Percentiles rank a stretch among this genome's conserved stretches.
Conservation (phyloP, 1,140 invertebrate genomes). For the Drosophila saltans region DNA sequence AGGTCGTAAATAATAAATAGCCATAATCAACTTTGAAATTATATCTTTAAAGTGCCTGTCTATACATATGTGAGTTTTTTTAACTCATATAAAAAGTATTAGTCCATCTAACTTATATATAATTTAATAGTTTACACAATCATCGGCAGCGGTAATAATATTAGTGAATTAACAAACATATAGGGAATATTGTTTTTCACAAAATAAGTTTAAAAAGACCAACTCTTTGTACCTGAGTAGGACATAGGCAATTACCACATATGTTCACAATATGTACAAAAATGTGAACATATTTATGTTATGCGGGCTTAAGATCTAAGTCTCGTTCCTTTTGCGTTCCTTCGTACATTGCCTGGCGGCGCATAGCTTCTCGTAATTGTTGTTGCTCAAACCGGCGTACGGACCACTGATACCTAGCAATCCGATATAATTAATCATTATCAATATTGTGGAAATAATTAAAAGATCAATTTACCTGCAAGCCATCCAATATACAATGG, state of each 20-base stretch:
- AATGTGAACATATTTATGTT: slow-evolving; percentile 36
- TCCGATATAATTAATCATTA: slow-evolving; percentile 1
- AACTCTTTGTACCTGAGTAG: slow-evolving; percentile 6
- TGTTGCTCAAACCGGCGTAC: slow-evolving; percentile 83
- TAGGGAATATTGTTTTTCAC: not conserved
- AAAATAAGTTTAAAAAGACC: not conserved
- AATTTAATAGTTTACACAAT: slow-evolving; percentile 20
- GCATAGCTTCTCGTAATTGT: slow-evolving; percentile 80
- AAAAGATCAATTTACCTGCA: slow-evolving; percentile 79
- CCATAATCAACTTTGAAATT: no score
- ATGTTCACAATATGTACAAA: not conserved
- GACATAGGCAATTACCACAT: slow-evolving; percentile 6
- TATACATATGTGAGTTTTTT: not conserved
- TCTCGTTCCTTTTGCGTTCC: slow-evolving; percentile 77
- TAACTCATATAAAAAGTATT: not conserved
- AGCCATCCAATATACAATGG: slow-evolving; percentile 84
- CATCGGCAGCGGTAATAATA: not conserved
- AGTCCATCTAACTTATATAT: not conserved
- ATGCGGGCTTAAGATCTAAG: slow-evolving; percentile 71
- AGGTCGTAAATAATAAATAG: no score
- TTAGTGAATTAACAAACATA: not conserved
- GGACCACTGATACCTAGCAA: slow-evolving; percentile 83
- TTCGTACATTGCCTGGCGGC: slow-evolving; percentile 77
- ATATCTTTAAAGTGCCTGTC: not conserved
- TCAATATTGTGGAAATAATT: not conserved